A percentile compares a stretch with the other conserved stretches of the same genome.
Evolutionary conservation across 2,113 vertebrate species (phyloP).

Genomic region (Ariopsis seemanni): DNA sequence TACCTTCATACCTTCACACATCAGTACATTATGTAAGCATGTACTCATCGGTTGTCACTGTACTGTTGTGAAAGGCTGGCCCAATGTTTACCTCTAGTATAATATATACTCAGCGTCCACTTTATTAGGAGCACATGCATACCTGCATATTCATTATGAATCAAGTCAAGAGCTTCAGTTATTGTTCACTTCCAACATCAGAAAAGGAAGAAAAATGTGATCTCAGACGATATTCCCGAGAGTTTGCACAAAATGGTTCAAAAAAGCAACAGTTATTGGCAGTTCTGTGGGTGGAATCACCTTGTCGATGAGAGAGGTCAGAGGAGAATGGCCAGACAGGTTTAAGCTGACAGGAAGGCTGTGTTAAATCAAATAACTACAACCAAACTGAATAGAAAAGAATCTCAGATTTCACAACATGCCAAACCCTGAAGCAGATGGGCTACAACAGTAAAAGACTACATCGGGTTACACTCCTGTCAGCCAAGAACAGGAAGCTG

Average conservation of each 20-base stretch:
- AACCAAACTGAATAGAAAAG: neutral
- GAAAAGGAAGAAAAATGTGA: neutral
- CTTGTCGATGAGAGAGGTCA: neutral
- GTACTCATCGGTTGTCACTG: neutral
- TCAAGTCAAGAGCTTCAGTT: neutral
- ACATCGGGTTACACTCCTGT: neutral
- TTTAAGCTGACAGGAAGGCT: neutral
- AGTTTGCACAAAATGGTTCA: neutral
- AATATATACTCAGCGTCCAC: neutral
- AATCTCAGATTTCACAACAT: neutral
- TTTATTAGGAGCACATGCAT: constrained; percentile 1
- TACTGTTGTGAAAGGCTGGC: neutral
- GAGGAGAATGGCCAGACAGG: neutral
- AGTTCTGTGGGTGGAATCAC: neutral
- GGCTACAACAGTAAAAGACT: neutral
- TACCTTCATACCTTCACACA: neutral
- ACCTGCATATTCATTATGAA: neutral
- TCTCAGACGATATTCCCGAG: neutral
- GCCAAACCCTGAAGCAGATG: neutral
- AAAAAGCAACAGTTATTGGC: neutral
- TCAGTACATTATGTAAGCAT: neutral
- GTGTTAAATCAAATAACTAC: neutral
- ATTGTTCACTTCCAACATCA: neutral
- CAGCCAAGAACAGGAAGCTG: neutral
- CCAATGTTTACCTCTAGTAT: neutral